These are phyloP conservation scores for Nibea coibor DNA, from an alignment of 2,113 vertebrate genomes.

Conservation along the genomic window DNA sequence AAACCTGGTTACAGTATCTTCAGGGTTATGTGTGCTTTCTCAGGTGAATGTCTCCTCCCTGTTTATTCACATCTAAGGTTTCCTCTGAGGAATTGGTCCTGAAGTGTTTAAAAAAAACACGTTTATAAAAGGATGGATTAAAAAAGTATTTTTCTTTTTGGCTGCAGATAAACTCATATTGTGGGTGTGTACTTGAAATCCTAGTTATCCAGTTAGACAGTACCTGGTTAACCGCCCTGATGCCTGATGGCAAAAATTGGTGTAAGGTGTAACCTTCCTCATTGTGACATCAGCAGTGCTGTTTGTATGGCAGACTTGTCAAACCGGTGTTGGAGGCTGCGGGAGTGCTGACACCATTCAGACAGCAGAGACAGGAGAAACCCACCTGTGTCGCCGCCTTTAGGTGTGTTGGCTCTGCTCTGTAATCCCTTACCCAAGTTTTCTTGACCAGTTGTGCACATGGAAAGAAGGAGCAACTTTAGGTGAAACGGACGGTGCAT, in stretches of 20 bases:
- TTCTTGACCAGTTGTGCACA: background rate
- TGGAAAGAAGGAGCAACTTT: slow-evolving; percentile 30
- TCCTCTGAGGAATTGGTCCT: background rate
- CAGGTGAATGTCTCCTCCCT: slow-evolving; percentile 26
- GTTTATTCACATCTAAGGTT: slow-evolving; percentile 25
- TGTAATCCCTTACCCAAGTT: background rate
- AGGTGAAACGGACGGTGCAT: slow-evolving; percentile 18
- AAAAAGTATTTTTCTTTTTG: background rate
- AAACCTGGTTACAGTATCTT: background rate
- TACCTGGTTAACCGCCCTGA: background rate
- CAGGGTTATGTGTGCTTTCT: background rate
- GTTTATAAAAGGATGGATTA: background rate
- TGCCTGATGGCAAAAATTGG: background rate
- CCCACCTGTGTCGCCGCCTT: slow-evolving; percentile 26
- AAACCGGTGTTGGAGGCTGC: slow-evolving; percentile 69
- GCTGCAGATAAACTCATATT: background rate
- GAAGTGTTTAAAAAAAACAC: slow-evolving; percentile 13
- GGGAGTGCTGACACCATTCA: slow-evolving; percentile 33
- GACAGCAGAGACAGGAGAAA: background rate
- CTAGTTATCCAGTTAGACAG: background rate
- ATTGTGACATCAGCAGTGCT: slow-evolving; percentile 69
- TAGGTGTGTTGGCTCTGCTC: background rate
- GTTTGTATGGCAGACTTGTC: slow-evolving; percentile 60
- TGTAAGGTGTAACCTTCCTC: slow-evolving; percentile 42
- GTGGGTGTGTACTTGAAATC: background rate